A percentile compares a stretch with the other conserved stretches of the same genome.
These are phyloP conservation scores for Elephantulus edwardii DNA, from an alignment of 2,113 vertebrate species.

Conservation along the genomic window DNA sequence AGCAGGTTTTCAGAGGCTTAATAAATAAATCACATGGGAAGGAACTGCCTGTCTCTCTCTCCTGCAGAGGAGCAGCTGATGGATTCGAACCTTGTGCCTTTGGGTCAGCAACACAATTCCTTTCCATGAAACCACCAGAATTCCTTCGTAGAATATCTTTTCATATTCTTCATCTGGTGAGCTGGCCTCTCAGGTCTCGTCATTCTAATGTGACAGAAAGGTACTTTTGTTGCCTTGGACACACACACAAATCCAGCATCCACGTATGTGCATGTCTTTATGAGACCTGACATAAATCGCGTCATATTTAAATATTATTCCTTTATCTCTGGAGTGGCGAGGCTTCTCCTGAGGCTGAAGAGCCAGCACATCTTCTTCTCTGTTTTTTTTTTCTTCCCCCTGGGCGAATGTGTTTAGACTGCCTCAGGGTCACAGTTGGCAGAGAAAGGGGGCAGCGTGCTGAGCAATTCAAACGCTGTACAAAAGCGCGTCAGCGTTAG, in stretches of 20 bases:
- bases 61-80: no score
- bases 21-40: no score
- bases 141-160: no score
- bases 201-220: background rate
- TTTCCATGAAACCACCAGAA: no score
- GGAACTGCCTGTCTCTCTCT: no score
- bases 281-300: conserved; percentile 45
- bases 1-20: no score
- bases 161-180: background rate
- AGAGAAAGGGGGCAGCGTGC: background rate
- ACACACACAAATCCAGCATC: background rate
- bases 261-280: background rate
- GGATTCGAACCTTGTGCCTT: no score
- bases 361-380: conserved; percentile 13
- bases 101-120: no score
- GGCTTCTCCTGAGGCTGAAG: conserved; percentile 6
- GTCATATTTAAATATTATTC: conserved; percentile 54
- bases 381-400: conserved; percentile 28
- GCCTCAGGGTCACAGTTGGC: background rate
- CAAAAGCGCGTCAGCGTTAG: background rate
- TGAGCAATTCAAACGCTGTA: background rate
- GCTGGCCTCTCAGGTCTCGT: background rate
- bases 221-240: background rate
- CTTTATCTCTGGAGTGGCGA: conserved; percentile 35
- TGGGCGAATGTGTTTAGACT: conserved; percentile 24